These are phyloP conservation scores for Venustoraphidia nigricollis DNA, from an alignment of 2,888 invertebrate species.

Conservation along the genomic window DNA sequence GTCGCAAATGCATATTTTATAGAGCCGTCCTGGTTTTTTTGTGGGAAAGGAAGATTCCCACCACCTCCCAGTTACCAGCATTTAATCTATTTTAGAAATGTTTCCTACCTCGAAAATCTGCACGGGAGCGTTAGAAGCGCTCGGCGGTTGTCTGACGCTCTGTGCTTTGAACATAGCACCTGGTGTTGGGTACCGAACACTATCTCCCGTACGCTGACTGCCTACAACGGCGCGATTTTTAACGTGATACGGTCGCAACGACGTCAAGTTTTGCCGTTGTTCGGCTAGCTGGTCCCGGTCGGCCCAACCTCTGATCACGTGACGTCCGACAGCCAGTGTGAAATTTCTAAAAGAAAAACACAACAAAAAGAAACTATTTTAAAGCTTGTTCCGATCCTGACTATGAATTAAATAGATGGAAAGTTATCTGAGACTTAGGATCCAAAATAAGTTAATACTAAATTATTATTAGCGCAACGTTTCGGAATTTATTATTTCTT, in stretches of 20 bases:
- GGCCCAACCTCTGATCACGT: constrained; percentile 43
- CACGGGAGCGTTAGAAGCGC: constrained; percentile 30
- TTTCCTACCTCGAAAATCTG: constrained; percentile 38
- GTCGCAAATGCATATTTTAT: too few relatives aligned
- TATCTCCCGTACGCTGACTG: constrained; percentile 40
- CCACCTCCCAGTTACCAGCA: too few relatives aligned
- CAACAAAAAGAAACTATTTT: not conserved
- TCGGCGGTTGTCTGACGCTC: constrained; percentile 29
- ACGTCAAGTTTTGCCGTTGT: constrained; percentile 62
- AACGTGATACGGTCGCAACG: constrained; percentile 48
- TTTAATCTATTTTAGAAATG: not conserved
- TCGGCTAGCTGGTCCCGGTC: constrained; percentile 39
- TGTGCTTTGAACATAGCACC: constrained; percentile 22
- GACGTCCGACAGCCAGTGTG: constrained; percentile 50
- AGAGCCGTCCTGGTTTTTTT: too few relatives aligned
- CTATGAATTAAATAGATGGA: too few relatives aligned
- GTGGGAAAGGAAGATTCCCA: too few relatives aligned
- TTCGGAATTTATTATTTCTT: too few relatives aligned
- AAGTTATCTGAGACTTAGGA: too few relatives aligned
- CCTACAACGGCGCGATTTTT: constrained; percentile 36
- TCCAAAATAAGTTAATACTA: too few relatives aligned
- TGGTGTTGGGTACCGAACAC: constrained; percentile 33
- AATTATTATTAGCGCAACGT: too few relatives aligned
- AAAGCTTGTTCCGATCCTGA: too few relatives aligned
- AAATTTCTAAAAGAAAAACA: constrained; percentile 43